Base-by-base conservation (phyloP, 2,113 vertebrate genomes). In the Donacobius atricapilla region DNA sequence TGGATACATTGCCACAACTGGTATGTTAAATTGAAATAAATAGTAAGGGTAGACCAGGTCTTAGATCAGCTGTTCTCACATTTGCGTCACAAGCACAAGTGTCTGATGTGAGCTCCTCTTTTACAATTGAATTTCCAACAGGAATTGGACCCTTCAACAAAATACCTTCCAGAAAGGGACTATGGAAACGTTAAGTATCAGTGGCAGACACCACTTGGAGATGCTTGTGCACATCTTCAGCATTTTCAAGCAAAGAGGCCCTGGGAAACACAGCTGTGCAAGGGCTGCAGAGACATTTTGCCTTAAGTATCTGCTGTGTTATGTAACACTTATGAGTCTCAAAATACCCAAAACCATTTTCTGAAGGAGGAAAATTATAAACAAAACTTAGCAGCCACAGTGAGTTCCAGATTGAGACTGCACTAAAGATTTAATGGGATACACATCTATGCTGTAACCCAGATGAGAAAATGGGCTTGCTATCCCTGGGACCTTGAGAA, bases 51-150 rank as follows among this genome's bases (percentile, higher is more conserved):
- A 93, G 60, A 72, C 2, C 50, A 80, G 37, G 54, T 39, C 81
- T 82, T 37, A 39, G 19, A 86, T 47, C 71, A 60, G 53, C 53
- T 61, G 16, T 19, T 88, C 37, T 75, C 40, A 80, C 58, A 30
- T 44, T 45, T 72, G 40, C 19, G 7, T 51, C 63, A 60, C 16
- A 57, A 58, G 21, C 28, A 24, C 16, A 28, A 2, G 25, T 11
- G 44, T 58, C 60, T 71, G 78, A 66, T 37, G n/a, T 0, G 0
- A 92, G 82, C 58, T 95, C 48, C 54, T 83, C 40, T 69, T 90
- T 19, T 47, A 54, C 42, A 90, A 65, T 7, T 73, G 37, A 42
- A 70, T 90, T 94, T 77, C 58, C 86, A 95, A 73, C 79, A 93
- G 79, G 79, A 96, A 88, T 6, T 63, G 39, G 14, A 80, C 37